Conservation (phyloP, 2,797 vertebrate species). For the Luscinia luscinia region DNA sequence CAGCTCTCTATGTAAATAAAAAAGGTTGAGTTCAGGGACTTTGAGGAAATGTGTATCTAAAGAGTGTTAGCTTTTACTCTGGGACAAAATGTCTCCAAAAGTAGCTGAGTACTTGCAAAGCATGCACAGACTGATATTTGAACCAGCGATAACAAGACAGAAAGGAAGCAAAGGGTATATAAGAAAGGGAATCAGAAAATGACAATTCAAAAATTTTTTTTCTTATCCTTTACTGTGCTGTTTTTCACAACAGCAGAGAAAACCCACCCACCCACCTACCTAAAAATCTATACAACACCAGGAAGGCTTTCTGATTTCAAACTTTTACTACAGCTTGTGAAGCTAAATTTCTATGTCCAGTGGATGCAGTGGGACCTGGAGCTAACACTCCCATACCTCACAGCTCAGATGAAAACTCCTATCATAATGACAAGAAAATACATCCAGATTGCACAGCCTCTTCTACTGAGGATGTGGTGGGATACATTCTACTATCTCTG, state of each 20-base stretch:
- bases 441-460: not conserved
- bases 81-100: not conserved
- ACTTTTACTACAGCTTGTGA: not conserved
- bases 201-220: fast-evolving
- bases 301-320: not conserved
- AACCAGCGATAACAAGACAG: not conserved
- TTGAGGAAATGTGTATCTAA: not conserved
- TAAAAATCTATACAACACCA: not conserved
- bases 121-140: not conserved
- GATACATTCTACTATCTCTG: not conserved
- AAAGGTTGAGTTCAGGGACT: not conserved
- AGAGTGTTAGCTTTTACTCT: not conserved
- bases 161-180: not conserved
- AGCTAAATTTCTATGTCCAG: not conserved
- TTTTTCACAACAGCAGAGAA: not conserved
- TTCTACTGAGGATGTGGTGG: not conserved
- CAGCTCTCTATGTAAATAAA: not conserved
- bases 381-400: not conserved
- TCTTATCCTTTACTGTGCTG: not conserved
- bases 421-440: not conserved
- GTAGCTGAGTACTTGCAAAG: not conserved
- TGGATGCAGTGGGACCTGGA: not conserved
- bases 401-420: not conserved
- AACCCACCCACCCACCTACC: fast-evolving
- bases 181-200: not conserved